A percentile compares a stretch with the other conserved stretches of the same genome.
Evolutionary conservation across 2,888 invertebrate species (phyloP).

Genomic region (Ecdyonurus torrentis): DNA sequence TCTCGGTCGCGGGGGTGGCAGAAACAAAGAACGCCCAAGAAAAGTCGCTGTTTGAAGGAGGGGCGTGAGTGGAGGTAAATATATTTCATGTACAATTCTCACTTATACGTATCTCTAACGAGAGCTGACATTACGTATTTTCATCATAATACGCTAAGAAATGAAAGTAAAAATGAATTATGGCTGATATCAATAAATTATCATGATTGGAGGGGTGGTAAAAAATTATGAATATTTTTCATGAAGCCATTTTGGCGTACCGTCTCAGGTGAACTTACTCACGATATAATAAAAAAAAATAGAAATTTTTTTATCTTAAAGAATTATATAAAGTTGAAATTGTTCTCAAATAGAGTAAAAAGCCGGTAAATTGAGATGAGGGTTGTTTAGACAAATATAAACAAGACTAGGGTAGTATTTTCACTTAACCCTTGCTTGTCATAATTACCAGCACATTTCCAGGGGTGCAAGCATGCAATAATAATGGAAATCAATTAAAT

Average conservation of each 20-base stretch:
- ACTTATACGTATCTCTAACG: not conserved
- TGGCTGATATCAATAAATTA: not conserved
- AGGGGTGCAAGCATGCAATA: too few species aligned
- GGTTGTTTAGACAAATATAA: too few species aligned
- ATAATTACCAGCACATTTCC: too few species aligned
- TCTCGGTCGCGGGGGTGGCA: slow-evolving; percentile 3
- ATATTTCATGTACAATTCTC: too few species aligned
- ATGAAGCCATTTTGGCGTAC: not conserved
- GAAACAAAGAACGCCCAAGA: not conserved
- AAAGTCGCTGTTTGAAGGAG: not conserved
- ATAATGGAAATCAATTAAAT: too few species aligned
- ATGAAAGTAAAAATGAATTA: not conserved
- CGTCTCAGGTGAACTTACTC: not conserved
- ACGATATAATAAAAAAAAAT: too few species aligned
- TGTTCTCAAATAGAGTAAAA: too few species aligned
- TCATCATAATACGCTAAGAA: not conserved
- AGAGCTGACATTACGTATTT: not conserved
- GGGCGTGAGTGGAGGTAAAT: not conserved
- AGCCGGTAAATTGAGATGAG: too few species aligned
- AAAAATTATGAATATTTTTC: not conserved
- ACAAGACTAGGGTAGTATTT: too few species aligned
- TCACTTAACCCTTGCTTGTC: too few species aligned
- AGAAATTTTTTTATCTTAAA: too few species aligned
- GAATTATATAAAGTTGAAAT: too few species aligned
- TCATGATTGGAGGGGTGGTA: not conserved